phyloP scores from a whole-genome alignment of 2,888 invertebrate genomes.

The Alviniconcha strummeri region DNA sequence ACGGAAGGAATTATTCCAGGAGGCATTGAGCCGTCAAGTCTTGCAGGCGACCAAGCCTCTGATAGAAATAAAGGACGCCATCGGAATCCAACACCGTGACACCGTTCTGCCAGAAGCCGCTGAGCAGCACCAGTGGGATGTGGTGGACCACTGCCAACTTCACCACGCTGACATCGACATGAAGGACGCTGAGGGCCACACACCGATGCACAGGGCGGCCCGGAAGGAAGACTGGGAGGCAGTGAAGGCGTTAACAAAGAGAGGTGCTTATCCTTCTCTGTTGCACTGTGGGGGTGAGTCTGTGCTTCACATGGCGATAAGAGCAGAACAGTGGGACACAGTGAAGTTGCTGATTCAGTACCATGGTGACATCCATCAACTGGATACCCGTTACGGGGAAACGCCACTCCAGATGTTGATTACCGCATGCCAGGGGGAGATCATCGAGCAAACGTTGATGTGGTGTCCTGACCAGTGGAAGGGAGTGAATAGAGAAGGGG shows the following conservation, averaged over 20 bases:
- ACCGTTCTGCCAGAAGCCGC: conserved; percentile 1
- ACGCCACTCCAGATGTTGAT: conserved; percentile 1
- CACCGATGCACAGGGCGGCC: not conserved
- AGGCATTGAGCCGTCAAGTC: not conserved
- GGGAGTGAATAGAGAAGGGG: not conserved
- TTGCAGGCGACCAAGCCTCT: conserved; percentile 13
- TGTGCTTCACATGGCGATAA: not conserved
- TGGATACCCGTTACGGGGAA: no score
- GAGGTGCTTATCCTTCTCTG: not conserved
- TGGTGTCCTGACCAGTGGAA: no score
- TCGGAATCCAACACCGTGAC: conserved; percentile 7
- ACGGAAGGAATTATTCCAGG: not conserved
- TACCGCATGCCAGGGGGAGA: not conserved
- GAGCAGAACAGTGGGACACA: not conserved
- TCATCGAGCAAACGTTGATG: not conserved
- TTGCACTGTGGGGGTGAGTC: not conserved
- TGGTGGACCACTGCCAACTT: conserved; percentile 15
- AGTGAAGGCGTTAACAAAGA: not conserved
- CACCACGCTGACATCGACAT: conserved; percentile 8
- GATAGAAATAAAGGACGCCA: conserved; percentile 6
- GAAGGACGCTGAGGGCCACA: not conserved
- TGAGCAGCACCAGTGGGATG: conserved; percentile 16
- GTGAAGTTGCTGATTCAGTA: not conserved
- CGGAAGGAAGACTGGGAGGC: not conserved
- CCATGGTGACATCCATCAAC: not conserved